Conservation (phyloP, 2,888 invertebrate genomes). For the Limnephilus lunatus region DNA sequence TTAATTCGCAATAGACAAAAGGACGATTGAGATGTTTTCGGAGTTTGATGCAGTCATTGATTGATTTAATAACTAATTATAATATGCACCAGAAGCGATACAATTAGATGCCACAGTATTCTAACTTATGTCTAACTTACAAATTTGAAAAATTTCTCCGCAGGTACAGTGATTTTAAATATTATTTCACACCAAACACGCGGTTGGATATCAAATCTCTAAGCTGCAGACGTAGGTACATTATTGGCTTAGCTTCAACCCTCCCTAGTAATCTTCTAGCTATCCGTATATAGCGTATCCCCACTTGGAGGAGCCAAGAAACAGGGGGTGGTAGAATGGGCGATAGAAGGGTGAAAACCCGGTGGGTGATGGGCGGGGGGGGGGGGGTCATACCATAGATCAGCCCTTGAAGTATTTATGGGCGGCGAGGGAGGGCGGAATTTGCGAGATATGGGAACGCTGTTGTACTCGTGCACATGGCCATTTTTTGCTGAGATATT, state of each 20-base stretch:
- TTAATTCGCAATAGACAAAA: too few relatives aligned
- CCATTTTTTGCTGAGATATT: neutral
- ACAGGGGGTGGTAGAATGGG: neutral
- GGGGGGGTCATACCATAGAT: conserved; percentile 34
- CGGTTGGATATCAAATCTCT: neutral
- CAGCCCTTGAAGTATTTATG: conserved; percentile 55
- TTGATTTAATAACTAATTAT: too few relatives aligned
- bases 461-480: neutral
- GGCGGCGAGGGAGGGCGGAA: conserved; percentile 23
- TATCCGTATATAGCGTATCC: too few relatives aligned
- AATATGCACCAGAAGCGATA: too few relatives aligned
- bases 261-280: neutral
- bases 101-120: too few relatives aligned
- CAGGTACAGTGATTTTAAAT: too few relatives aligned
- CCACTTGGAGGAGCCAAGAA: neutral
- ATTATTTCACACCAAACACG: neutral
- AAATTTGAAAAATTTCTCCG: too few relatives aligned
- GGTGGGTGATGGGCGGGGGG: neutral
- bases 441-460: conserved; percentile 18
- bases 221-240: neutral
- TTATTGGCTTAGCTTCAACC: neutral
- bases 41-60: too few relatives aligned
- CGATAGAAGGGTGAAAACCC: neutral
- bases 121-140: too few relatives aligned
- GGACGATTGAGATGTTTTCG: too few relatives aligned